These are phyloP conservation scores for Mesoligia furuncula DNA, from an alignment of 2,888 invertebrate genomes.

Conservation along the genomic window DNA sequence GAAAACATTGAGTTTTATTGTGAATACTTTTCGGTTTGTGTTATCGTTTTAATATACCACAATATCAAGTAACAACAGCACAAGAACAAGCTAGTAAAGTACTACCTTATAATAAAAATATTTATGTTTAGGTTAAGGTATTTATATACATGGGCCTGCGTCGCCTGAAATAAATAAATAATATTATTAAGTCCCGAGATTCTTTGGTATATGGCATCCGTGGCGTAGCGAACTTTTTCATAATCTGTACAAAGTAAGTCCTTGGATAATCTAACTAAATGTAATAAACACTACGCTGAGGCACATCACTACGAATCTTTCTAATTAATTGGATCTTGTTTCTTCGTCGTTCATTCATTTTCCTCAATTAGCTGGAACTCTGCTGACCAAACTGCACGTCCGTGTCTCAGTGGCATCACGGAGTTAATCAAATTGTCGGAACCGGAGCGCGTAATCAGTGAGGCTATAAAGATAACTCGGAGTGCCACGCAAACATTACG, in stretches of 20 bases:
- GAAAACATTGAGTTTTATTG: background rate
- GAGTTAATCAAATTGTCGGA: conserved; percentile 76
- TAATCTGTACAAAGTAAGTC: too few relatives aligned
- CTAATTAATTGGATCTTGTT: conserved; percentile 16
- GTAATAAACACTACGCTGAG: background rate
- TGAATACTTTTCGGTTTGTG: background rate
- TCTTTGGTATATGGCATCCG: background rate
- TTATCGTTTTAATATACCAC: background rate
- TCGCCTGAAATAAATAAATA: too few relatives aligned
- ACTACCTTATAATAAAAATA: too few relatives aligned
- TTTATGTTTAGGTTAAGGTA: too few relatives aligned
- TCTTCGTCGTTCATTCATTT: conserved; percentile 31
- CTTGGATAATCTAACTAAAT: background rate
- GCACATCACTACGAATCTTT: background rate
- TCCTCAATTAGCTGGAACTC: conserved; percentile 34
- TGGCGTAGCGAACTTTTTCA: background rate
- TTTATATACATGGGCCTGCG: too few relatives aligned
- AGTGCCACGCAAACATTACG: conserved; percentile 71
- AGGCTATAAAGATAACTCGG: conserved; percentile 74
- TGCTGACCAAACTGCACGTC: conserved; percentile 29
- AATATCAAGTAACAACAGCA: too few relatives aligned
- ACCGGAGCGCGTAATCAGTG: conserved; percentile 71
- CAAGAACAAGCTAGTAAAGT: too few relatives aligned
- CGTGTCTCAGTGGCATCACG: conserved; percentile 55
- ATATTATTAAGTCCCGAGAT: background rate